phyloP scores from a whole-genome alignment of 2,888 invertebrate species.

The Phengaris alcon region DNA sequence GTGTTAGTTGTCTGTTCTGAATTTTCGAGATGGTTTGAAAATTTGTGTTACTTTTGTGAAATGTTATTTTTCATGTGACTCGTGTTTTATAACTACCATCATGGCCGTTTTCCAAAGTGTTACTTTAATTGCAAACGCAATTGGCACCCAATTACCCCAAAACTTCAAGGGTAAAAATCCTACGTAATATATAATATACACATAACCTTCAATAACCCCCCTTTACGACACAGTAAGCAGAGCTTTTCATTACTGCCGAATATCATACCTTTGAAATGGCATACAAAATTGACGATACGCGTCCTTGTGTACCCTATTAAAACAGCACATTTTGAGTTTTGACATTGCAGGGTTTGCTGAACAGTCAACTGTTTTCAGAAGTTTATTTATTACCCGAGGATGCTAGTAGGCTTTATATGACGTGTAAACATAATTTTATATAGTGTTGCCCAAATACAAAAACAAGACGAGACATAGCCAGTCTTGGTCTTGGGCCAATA shows the following conservation, averaged over 20 bases:
- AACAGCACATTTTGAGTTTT: background rate
- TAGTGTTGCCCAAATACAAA: too few relatives aligned
- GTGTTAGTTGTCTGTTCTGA: too few relatives aligned
- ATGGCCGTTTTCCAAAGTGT: too few relatives aligned
- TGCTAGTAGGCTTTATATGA: too few relatives aligned
- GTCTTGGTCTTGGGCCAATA: too few relatives aligned
- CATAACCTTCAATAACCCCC: conserved; percentile 5
- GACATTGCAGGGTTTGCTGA: background rate
- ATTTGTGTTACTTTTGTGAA: too few relatives aligned
- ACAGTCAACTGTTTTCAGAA: background rate
- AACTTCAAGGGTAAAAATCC: background rate
- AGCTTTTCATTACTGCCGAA: conserved; percentile 1
- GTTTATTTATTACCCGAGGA: background rate
- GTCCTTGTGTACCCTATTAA: background rate
- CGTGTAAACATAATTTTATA: too few relatives aligned
- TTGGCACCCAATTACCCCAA: background rate
- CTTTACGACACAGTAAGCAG: background rate
- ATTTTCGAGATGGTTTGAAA: too few relatives aligned
- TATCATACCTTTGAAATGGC: conserved; percentile 21
- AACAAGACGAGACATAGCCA: too few relatives aligned
- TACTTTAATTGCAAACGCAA: background rate
- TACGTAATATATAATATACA: background rate
- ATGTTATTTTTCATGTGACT: too few relatives aligned
- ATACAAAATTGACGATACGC: conserved; percentile 21
- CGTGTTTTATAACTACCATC: too few relatives aligned